Percentiles rank a stretch among this genome's conserved stretches.
Evolutionary conservation across 2,888 invertebrate genomes (phyloP).

Genomic region (Torymus aiolomorphi): DNA sequence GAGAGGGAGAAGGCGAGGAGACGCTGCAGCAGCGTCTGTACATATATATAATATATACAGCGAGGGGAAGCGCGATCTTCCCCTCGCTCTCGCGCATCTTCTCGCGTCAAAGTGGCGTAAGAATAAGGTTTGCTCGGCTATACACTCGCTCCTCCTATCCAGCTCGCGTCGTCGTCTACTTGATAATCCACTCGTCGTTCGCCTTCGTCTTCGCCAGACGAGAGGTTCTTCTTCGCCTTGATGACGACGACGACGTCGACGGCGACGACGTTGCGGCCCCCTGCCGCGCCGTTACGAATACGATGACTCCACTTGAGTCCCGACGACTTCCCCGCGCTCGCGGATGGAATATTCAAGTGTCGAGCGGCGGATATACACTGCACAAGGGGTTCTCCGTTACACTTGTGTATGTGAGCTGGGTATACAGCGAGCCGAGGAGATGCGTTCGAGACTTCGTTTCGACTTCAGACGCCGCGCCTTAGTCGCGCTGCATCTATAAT

Average conservation of each 20-base stretch:
- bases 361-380: slow-evolving; percentile 64
- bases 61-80: not conserved
- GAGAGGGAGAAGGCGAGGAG: not conserved
- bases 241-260: slow-evolving; percentile 66
- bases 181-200: not conserved
- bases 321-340: slow-evolving; percentile 60
- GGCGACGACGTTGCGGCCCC: not conserved
- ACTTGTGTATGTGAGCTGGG: not conserved
- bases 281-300: slow-evolving; percentile 64
- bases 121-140: slow-evolving; percentile 73
- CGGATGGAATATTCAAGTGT: slow-evolving; percentile 70
- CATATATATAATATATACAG: too few relatives aligned
- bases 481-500: too few relatives aligned
- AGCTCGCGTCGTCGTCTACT: slow-evolving; percentile 56
- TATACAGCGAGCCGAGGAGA: slow-evolving; percentile 3
- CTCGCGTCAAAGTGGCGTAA: slow-evolving; percentile 74
- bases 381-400: slow-evolving; percentile 66
- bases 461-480: not conserved
- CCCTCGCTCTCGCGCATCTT: slow-evolving; percentile 61
- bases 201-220: slow-evolving; percentile 22
- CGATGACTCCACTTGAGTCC: slow-evolving; percentile 72
- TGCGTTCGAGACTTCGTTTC: slow-evolving; percentile 31
- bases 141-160: slow-evolving; percentile 59
- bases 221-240: slow-evolving; percentile 43
- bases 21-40: too few relatives aligned